A percentile compares a stretch with the other conserved stretches of the same genome.
phyloP scores from a whole-genome alignment of 2,888 invertebrate genomes.

The Drosophila incognita region DNA sequence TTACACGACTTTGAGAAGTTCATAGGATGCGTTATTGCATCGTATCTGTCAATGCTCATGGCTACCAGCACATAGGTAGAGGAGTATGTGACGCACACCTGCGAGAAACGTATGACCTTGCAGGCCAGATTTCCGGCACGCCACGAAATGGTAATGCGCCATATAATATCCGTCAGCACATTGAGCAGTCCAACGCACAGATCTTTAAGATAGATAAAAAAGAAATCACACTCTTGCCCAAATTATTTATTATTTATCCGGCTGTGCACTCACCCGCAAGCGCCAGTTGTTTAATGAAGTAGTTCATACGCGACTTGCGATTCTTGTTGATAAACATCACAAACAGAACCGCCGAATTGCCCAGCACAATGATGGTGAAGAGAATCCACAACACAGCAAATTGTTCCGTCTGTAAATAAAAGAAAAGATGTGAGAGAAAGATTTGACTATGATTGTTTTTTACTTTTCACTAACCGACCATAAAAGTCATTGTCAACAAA shows the following conservation, averaged over 20 bases:
- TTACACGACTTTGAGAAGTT: conserved; percentile 97
- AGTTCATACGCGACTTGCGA: conserved; percentile 96
- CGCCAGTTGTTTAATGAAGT: conserved; percentile 96
- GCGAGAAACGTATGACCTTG: conserved; percentile 93
- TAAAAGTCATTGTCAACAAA: conserved; percentile 70
- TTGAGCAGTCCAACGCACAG: conserved; percentile 94
- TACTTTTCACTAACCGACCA: conserved; percentile 49
- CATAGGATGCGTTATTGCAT: conserved; percentile 97
- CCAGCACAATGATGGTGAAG: conserved; percentile 93
- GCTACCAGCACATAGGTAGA: conserved; percentile 97
- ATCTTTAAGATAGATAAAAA: conserved; percentile 87
- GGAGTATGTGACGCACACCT: conserved; percentile 95
- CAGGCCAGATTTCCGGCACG: conserved; percentile 95
- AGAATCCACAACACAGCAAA: conserved; percentile 94
- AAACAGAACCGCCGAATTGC: conserved; percentile 94
- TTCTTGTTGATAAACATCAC: conserved; percentile 93
- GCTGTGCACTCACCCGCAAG: conserved; percentile 91
- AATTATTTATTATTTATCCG: not conserved
- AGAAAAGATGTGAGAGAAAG: conserved; percentile 12
- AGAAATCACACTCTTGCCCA: not conserved
- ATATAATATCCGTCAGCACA: conserved; percentile 95
- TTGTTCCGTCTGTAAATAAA: conserved; percentile 90
- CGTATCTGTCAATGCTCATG: conserved; percentile 95
- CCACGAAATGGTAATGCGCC: conserved; percentile 95
- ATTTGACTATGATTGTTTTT: conserved; percentile 38